phyloP scores from a whole-genome alignment of 35 echinoderm and acorn worm species.

The Stichopus chloronotus region DNA sequence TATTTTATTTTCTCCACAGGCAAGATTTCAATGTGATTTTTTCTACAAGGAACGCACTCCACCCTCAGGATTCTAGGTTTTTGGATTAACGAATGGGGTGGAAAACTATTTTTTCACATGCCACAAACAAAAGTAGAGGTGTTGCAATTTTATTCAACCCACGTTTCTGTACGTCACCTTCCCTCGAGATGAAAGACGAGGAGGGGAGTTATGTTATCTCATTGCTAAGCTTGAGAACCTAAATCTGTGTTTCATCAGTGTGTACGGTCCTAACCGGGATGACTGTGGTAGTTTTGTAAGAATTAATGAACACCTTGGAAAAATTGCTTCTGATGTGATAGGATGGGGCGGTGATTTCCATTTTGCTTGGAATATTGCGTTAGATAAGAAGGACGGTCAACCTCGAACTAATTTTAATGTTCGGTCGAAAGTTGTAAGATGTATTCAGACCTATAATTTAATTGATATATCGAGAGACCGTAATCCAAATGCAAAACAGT shows the following conservation, averaged over 20 bases:
- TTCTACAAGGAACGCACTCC: not conserved
- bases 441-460: not conserved
- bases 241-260: not conserved
- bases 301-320: not conserved
- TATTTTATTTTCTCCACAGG: not conserved
- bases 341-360: not conserved
- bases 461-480: slow-evolving; percentile 4
- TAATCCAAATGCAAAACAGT: not conserved
- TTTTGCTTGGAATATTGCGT: not conserved
- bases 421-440: not conserved
- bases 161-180: not conserved
- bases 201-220: not conserved
- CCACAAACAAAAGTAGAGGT: not conserved
- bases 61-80: too few relatives aligned
- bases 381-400: not conserved
- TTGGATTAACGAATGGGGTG: not conserved
- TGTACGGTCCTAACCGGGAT: not conserved
- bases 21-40: not conserved
- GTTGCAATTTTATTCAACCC: not conserved
- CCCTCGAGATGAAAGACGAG: not conserved
- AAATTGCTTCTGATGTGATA: not conserved
- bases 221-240: not conserved
- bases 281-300: not conserved
- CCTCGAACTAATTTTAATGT: not conserved
- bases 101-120: not conserved